Evolutionary conservation across 2,797 vertebrate genomes (phyloP).

Genomic region (Chanos chanos): DNA sequence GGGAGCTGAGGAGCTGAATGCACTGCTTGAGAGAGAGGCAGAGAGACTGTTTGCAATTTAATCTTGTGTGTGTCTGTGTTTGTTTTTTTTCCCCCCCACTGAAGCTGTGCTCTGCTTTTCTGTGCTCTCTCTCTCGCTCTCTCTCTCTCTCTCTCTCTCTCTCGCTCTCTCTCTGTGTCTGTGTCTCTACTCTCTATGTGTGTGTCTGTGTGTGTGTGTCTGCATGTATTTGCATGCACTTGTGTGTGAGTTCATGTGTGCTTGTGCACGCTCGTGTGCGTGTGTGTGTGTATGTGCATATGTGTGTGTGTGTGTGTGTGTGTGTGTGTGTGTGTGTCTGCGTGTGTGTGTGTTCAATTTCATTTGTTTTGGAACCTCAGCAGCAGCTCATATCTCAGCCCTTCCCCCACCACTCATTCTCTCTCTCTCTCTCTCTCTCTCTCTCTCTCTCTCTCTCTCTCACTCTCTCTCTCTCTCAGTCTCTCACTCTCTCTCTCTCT

Average conservation of each 20-base stretch:
- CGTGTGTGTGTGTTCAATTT: constrained; percentile 58
- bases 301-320: not conserved
- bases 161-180: not conserved
- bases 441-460: constrained; percentile 10
- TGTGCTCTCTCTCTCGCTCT: not conserved
- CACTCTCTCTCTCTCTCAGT: not conserved
- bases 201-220: not conserved
- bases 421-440: not conserved
- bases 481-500: constrained; percentile 20
- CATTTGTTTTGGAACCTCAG: constrained; percentile 69
- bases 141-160: not conserved
- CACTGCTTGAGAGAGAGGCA: no score
- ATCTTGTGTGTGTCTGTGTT: no score
- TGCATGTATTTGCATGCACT: constrained; percentile 5
- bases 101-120: not conserved
- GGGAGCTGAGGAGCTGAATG: no score
- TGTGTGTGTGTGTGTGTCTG: not conserved
- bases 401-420: constrained; percentile 8
- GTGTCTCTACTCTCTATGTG: not conserved
- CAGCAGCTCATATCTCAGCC: constrained; percentile 51
- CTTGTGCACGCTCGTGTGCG: not conserved
- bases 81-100: not conserved
- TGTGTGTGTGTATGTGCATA: not conserved
- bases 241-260: not conserved
- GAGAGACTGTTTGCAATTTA: no score